Evolutionary conservation across 2,888 invertebrate genomes (phyloP).

Genomic region (Zhuqinia jingwanae): DNA sequence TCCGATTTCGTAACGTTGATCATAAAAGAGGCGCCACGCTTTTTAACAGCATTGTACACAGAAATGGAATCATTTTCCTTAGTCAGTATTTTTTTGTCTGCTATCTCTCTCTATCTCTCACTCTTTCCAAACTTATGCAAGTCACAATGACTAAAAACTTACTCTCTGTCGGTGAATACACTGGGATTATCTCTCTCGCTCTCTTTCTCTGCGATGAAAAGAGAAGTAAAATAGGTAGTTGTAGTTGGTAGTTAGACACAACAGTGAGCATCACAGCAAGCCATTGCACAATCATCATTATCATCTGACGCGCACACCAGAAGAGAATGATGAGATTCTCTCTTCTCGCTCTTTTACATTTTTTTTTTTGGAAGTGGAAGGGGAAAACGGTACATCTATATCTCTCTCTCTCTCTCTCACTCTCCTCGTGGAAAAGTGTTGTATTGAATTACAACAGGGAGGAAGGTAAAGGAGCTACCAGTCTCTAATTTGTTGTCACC

Average conservation of each 20-base stretch:
- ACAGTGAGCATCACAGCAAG: not conserved
- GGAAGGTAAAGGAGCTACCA: conserved; percentile 44
- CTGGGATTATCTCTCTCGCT: no score
- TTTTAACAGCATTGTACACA: conserved; percentile 25
- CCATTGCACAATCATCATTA: conserved; percentile 29
- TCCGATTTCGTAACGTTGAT: conserved; percentile 38
- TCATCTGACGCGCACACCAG: not conserved
- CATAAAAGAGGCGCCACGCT: conserved; percentile 42
- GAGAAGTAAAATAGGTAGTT: not conserved
- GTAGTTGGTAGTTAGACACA: no score
- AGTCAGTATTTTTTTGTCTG: conserved; percentile 2
- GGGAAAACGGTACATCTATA: not conserved
- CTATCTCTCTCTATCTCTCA: conserved; percentile 8
- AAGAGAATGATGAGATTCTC: conserved; percentile 6
- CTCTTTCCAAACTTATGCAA: not conserved
- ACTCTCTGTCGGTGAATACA: no score
- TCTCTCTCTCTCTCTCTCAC: conserved; percentile 1
- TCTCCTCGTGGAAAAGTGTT: conserved; percentile 28
- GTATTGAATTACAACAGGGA: conserved; percentile 39
- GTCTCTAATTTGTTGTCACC: conserved; percentile 66
- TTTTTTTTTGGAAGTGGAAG: conserved; percentile 17
- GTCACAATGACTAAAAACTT: not conserved
- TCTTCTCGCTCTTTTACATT: not conserved
- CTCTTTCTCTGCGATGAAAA: not conserved
- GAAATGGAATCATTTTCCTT: not conserved